Conservation (phyloP, 1,140 invertebrate species). For the Mylabris phalerata region DNA sequence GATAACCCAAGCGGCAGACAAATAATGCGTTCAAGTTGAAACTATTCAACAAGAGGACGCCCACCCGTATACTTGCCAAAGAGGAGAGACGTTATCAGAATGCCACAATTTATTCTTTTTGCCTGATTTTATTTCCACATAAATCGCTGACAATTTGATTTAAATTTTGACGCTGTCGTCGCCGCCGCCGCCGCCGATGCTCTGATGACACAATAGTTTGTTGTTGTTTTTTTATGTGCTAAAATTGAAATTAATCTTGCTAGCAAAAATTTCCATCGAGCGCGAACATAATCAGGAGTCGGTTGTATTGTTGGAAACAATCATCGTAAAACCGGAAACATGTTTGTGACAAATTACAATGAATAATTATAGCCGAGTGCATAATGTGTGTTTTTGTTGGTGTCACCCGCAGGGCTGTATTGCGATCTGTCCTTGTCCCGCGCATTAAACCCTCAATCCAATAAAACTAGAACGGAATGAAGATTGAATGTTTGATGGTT, state of each 20-base stretch:
- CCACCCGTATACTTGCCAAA: no score
- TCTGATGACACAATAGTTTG: no score
- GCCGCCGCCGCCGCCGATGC: no score
- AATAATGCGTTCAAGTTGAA: conserved; percentile 9
- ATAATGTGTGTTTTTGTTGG: conserved; percentile 16
- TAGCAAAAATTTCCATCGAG: conserved; percentile 8
- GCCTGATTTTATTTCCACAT: no score
- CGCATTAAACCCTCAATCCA: not conserved
- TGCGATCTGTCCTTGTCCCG: conserved; percentile 10
- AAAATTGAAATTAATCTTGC: not conserved
- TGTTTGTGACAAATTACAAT: conserved; percentile 17
- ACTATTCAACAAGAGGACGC: no score
- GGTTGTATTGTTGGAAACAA: conserved; percentile 12
- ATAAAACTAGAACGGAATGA: conserved; percentile 9
- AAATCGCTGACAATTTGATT: no score
- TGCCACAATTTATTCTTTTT: no score
- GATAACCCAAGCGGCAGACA: conserved; percentile 17
- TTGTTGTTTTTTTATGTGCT: no score
- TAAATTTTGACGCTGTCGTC: no score
- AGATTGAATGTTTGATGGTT: conserved; percentile 8
- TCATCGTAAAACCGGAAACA: conserved; percentile 17
- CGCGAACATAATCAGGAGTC: conserved; percentile 8
- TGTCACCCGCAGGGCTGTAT: conserved; percentile 8
- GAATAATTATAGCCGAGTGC: conserved; percentile 15
- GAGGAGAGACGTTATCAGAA: no score